phyloP scores from a whole-genome alignment of 2,888 invertebrate genomes.

The Troides oblongomaculatus region DNA sequence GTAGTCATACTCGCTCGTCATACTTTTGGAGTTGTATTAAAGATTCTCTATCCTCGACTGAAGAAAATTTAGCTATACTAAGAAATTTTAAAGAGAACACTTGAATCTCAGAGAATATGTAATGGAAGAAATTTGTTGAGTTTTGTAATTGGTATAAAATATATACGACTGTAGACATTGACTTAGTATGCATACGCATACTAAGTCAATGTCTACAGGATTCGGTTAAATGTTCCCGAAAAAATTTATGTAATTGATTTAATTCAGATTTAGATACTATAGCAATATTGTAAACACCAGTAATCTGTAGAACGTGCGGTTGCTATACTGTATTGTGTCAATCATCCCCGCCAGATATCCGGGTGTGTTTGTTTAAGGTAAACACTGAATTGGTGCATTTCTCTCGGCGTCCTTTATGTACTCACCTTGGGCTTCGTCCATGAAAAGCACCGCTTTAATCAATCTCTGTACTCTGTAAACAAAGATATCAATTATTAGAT shows the following conservation, averaged over 20 bases:
- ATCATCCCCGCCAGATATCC: background rate
- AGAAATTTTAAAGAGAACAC: too few relatives aligned
- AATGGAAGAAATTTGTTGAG: too few relatives aligned
- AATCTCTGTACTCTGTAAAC: background rate
- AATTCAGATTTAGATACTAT: background rate
- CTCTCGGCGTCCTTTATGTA: background rate
- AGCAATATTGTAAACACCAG: background rate
- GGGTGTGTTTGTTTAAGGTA: background rate
- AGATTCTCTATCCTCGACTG: too few relatives aligned
- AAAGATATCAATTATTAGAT: too few relatives aligned
- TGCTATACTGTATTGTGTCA: background rate
- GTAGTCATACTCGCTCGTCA: too few relatives aligned
- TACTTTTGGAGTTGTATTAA: too few relatives aligned
- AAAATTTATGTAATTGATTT: background rate
- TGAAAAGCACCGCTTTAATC: background rate
- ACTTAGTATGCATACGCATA: too few relatives aligned
- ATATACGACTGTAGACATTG: too few relatives aligned
- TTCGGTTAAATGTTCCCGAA: background rate
- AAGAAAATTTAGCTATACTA: too few relatives aligned
- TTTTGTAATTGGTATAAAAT: background rate
- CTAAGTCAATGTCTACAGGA: background rate
- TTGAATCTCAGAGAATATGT: too few relatives aligned
- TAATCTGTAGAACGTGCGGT: background rate
- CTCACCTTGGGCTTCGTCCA: background rate
- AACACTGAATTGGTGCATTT: background rate